Evolutionary conservation across 2,888 invertebrate species (phyloP).

Genomic region (Trissolcus japonicus): DNA sequence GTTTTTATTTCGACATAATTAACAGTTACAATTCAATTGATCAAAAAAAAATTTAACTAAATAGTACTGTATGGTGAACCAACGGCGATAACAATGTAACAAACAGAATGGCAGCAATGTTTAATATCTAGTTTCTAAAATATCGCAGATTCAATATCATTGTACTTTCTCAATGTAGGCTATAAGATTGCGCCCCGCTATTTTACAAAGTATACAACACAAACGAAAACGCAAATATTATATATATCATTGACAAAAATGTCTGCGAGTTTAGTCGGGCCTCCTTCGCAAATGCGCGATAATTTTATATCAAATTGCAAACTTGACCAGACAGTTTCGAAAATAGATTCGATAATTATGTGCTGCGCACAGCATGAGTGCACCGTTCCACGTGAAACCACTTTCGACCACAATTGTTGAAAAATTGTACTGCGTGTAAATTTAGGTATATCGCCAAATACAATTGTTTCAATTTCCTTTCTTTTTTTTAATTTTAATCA

Average conservation of each 20-base stretch:
- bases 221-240: slow-evolving; percentile 16
- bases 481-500: too few relatives aligned
- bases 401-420: slow-evolving; percentile 10
- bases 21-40: slow-evolving; percentile 69
- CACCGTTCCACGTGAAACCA: slow-evolving; percentile 6
- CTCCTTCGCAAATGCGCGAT: slow-evolving; percentile 23
- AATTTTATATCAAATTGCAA: slow-evolving; percentile 42
- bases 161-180: slow-evolving; percentile 56
- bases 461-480: too few relatives aligned
- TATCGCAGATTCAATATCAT: slow-evolving; percentile 51
- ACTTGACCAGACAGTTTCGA: slow-evolving; percentile 42
- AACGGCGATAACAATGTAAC: background rate
- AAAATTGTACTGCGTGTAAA: background rate
- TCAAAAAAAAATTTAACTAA: slow-evolving; percentile 12
- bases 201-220: slow-evolving; percentile 36
- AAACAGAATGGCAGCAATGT: slow-evolving; percentile 20
- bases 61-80: too few relatives aligned
- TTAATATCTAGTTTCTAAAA: slow-evolving; percentile 30
- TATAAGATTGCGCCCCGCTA: slow-evolving; percentile 49
- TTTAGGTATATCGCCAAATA: background rate
- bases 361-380: slow-evolving; percentile 39
- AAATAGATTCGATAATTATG: slow-evolving; percentile 47
- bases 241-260: slow-evolving; percentile 14
- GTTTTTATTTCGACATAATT: slow-evolving; percentile 72
- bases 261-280: slow-evolving; percentile 17